Evolutionary conservation across 2,113 vertebrate genomes (phyloP).

Genomic region (Ictalurus punctatus): DNA sequence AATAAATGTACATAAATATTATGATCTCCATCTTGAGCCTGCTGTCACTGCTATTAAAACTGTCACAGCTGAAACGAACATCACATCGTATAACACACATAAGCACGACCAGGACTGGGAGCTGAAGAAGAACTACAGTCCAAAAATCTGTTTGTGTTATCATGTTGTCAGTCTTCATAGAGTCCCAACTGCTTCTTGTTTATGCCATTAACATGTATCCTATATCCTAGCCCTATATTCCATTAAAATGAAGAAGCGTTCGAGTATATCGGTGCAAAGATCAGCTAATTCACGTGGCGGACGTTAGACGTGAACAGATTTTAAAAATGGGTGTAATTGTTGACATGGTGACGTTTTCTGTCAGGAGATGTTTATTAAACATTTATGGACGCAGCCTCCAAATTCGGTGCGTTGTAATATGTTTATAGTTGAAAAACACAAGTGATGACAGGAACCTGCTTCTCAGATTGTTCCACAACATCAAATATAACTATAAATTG

Average conservation of each 20-base stretch:
- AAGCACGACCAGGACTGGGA: neutral
- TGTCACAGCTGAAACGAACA: neutral
- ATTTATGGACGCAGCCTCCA: neutral
- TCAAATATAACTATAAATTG: too few relatives aligned
- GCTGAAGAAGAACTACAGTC: neutral
- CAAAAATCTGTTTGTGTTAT: neutral
- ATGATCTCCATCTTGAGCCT: constrained; percentile 2
- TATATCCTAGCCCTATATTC: neutral
- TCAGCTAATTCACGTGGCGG: neutral
- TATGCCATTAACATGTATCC: too few relatives aligned
- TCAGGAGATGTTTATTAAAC: too few relatives aligned
- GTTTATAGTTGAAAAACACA: too few relatives aligned
- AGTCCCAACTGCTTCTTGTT: too few relatives aligned
- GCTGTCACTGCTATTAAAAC: neutral
- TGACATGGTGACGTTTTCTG: too few relatives aligned
- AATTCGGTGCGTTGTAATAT: too few relatives aligned
- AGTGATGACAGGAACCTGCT: too few relatives aligned
- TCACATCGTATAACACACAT: neutral
- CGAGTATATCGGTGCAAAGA: too few relatives aligned
- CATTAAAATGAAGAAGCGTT: neutral
- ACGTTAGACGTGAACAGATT: neutral
- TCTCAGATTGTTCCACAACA: too few relatives aligned
- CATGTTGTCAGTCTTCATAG: neutral
- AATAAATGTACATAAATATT: neutral
- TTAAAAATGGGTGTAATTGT: too few relatives aligned